Conservation (phyloP, 1,140 invertebrate genomes). For the Drosophila auraria region DNA sequence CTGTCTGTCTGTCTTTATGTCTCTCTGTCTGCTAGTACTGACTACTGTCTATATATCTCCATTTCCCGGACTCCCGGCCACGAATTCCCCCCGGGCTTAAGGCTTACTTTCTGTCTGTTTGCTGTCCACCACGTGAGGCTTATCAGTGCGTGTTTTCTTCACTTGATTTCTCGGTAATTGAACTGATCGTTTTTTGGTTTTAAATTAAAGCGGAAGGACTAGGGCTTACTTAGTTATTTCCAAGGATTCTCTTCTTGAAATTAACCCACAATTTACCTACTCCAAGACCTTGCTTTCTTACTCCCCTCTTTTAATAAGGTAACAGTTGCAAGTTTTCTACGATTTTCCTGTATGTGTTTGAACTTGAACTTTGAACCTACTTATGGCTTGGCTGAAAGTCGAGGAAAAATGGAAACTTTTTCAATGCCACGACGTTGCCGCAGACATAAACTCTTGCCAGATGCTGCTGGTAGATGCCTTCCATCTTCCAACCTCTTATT, state of each 20-base stretch:
- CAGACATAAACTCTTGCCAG: constrained; percentile 25
- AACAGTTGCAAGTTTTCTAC: background rate
- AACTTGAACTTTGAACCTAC: constrained; percentile 58
- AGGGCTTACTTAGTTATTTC: background rate
- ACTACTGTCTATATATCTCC: constrained; percentile 4
- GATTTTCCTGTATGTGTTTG: constrained; percentile 22
- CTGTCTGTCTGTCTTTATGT: constrained; percentile 10
- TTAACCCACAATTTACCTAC: background rate
- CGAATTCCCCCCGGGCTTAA: background rate
- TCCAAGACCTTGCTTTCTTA: background rate
- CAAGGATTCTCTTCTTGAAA: too few species aligned
- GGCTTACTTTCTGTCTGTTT: constrained; percentile 13
- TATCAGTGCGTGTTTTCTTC: constrained; percentile 34
- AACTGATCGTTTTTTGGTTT: constrained; percentile 20
- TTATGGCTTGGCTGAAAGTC: constrained; percentile 42
- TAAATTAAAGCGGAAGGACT: background rate
- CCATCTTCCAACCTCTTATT: background rate
- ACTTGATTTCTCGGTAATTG: constrained; percentile 32
- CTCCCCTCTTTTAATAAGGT: background rate
- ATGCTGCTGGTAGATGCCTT: constrained; percentile 13
- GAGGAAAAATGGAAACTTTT: constrained; percentile 47
- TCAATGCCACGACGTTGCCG: constrained; percentile 38
- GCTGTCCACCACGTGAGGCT: constrained; percentile 11
- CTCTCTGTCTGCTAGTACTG: constrained; percentile 18
- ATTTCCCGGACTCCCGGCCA: background rate